A percentile compares a stretch with the other conserved stretches of the same genome.
Conservation (phyloP, 2,797 vertebrate genomes). For the Danio choprae region DNA sequence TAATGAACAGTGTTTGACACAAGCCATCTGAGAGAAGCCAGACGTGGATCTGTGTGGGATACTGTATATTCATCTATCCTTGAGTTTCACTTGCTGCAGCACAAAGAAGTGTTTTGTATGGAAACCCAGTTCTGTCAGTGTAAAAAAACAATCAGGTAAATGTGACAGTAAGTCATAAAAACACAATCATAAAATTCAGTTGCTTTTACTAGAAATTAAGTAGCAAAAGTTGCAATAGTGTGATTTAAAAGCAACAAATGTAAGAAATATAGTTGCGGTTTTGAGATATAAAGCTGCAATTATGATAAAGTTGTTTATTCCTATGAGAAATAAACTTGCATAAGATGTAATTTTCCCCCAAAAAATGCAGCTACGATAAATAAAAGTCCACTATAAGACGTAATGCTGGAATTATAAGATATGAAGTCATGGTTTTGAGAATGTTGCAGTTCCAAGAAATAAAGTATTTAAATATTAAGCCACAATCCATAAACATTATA, state of each 20-base stretch:
- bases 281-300: neutral
- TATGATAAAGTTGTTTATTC: too few relatives aligned
- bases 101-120: constrained; percentile 37
- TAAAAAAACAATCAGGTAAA: neutral
- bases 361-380: too few relatives aligned
- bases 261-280: neutral
- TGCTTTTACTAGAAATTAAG: too few relatives aligned
- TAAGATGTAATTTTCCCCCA: too few relatives aligned
- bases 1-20: constrained; percentile 31
- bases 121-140: neutral
- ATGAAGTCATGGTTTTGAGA: too few relatives aligned
- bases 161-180: neutral
- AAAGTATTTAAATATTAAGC: neutral
- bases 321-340: neutral
- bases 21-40: constrained; percentile 48
- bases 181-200: too few relatives aligned
- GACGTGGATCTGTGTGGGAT: constrained; percentile 40
- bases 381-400: too few relatives aligned
- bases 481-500: too few relatives aligned
- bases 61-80: constrained; percentile 45
- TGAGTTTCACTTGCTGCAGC: constrained; percentile 54
- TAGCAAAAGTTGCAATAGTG: too few relatives aligned
- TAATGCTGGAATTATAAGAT: too few relatives aligned
- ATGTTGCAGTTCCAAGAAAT: neutral
- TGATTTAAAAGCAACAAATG: too few relatives aligned